Evolutionary conservation across 2,797 vertebrate genomes (phyloP), one percentile per base, ranked within the genome.

Genomic region (Chelon labrosus): DNA sequence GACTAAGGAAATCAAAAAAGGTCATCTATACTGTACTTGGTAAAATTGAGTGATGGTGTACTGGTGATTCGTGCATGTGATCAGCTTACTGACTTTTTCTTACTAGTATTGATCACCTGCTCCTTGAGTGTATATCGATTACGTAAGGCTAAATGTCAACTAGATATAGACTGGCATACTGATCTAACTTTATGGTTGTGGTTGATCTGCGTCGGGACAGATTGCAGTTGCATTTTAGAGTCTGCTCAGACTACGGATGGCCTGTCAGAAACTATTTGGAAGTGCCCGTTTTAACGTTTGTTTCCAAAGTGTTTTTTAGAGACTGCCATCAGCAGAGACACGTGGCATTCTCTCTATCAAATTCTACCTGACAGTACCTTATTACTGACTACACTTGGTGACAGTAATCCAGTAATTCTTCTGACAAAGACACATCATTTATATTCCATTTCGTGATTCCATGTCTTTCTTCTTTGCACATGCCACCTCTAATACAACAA

Each of bases 391-490:
- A 57, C 59, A 73, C 71, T 71, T 64, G 57, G 71, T 79, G 82
- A 87, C 86, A 73, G 73, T 80, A 82, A 87, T 84, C 69, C 80
- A 79, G 79, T 85, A 73, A 81, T 76, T 74, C 60, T 27, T 77
- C 78, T 81, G 70, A 49, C 62, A 88, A 73, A 78, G 60, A 75
- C 76, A 35, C 65, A 64, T 87, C 64, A 8, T 57, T 42, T 82
- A 69, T 55, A 68, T 84, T 81, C 66, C 7, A 25, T 66, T 73
- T 60, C 31, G 13, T 78, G 20, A 56, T 59, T 77, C 53, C 39
- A 13, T 44, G 17, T 65, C 39, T 56, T 11, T 65, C n/a, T 60
- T 41, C 31, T 55, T 22, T 47, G 9, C 49, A 22, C 58, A 19
- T 55, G 44, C 56, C 70, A 4, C 57, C n/a, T 73, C 3, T 38